These are phyloP conservation scores for Diaphora mendica DNA, from an alignment of 2,888 invertebrate genomes.

Conservation along the genomic window DNA sequence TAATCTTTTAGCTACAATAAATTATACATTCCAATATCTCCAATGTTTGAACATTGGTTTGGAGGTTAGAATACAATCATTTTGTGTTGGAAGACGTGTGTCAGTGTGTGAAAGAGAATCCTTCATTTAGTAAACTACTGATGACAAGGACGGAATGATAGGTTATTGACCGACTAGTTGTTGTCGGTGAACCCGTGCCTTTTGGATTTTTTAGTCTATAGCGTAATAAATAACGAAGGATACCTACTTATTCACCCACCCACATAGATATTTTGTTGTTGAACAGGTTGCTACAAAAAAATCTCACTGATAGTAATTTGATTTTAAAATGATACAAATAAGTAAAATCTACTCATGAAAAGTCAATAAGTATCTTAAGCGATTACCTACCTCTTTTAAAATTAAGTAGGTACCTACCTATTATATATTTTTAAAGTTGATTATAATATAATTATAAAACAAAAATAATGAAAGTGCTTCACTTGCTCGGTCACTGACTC, in stretches of 20 bases:
- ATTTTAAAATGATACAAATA: neutral
- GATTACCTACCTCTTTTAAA: too few relatives aligned
- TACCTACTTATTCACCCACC: too few relatives aligned
- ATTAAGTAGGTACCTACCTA: too few relatives aligned
- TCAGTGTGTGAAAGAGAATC: neutral
- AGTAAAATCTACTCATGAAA: neutral
- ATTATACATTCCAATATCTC: neutral
- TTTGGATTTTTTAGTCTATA: neutral
- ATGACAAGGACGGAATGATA: constrained; percentile 39
- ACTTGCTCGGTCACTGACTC: too few relatives aligned
- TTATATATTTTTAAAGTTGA: too few relatives aligned
- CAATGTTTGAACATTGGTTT: neutral
- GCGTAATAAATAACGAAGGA: too few relatives aligned
- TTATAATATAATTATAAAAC: too few relatives aligned
- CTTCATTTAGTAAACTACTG: constrained; percentile 24
- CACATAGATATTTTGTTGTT: neutral
- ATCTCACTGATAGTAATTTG: neutral
- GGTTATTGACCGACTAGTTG: constrained; percentile 45
- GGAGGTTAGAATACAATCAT: constrained; percentile 7
- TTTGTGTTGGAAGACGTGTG: neutral
- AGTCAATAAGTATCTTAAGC: too few relatives aligned
- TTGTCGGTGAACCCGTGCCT: constrained; percentile 13
- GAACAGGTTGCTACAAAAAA: neutral
- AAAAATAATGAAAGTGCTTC: too few relatives aligned
- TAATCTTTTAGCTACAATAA: neutral